Conservation (phyloP, 2,888 invertebrate genomes). For the Dorcus parallelipipedus region DNA sequence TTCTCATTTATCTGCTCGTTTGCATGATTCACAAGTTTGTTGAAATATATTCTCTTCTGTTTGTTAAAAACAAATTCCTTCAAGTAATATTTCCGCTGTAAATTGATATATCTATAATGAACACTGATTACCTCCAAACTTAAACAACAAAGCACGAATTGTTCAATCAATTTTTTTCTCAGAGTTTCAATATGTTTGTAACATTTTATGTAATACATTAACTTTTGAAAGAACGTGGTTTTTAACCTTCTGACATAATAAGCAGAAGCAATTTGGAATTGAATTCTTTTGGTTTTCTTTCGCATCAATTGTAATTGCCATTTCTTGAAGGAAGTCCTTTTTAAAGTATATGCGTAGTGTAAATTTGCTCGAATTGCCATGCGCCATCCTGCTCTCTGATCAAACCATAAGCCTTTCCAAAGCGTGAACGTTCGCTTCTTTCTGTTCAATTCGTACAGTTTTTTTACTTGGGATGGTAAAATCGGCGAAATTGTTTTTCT, state of each 20-base stretch:
- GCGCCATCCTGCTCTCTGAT: constrained; percentile 34
- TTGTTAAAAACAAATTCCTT: neutral
- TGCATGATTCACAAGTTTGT: constrained; percentile 27
- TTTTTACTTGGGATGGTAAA: constrained; percentile 30
- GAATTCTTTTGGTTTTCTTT: constrained; percentile 23
- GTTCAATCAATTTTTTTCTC: constrained; percentile 1
- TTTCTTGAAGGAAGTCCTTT: constrained; percentile 25
- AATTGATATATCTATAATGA: neutral
- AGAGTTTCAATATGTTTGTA: constrained; percentile 5
- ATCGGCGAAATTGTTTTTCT: constrained; percentile 32
- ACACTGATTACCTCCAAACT: neutral
- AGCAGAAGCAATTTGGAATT: constrained; percentile 26
- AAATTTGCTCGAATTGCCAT: constrained; percentile 33
- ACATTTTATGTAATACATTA: constrained; percentile 7
- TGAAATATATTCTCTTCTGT: constrained; percentile 20
- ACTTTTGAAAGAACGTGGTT: constrained; percentile 17
- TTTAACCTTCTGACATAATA: constrained; percentile 28
- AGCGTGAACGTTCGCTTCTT: constrained; percentile 24
- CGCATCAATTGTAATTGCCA: constrained; percentile 27
- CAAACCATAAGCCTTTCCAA: constrained; percentile 31
- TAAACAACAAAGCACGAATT: neutral
- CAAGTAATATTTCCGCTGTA: neutral
- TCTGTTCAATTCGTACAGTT: constrained; percentile 21
- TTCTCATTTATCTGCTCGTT: constrained; percentile 22
- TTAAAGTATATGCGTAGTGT: constrained; percentile 30